Base-by-base conservation (phyloP, 1,140 invertebrate species). In the Atta texana region DNA sequence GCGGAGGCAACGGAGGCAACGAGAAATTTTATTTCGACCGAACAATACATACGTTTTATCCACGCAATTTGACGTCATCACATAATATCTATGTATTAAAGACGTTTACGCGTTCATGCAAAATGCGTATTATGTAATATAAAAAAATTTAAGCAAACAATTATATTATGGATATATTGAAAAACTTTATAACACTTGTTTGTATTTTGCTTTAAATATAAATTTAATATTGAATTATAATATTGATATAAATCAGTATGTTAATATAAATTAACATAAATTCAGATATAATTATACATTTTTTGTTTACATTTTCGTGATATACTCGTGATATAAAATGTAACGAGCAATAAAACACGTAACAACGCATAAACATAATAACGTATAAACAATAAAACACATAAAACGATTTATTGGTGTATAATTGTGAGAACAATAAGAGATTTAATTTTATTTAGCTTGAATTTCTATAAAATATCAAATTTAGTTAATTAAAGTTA, bases 1-100 rank as follows among this genome's bases (percentile, higher is more conserved):
- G 34, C 28, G 57, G 34, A 34, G 57, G 34, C 24, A 78, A 31
- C 28, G 57, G 34, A 34, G 57, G 34, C 24, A 78, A 21, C 28
- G 63, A 85, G 64, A 90, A 88, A 86, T 90, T 90, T 88, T 90
- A 88, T 88, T 90, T 81, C 18, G 24, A 10, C 16, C 7, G 14
- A 34, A 18, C 21, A 72, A 21, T 21, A 59, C 28, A 21, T 8
- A 8, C 64, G 21, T 57, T 69, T 57, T 59, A 64, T 68, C 28
- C 44, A 16, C 21, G 34, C 59, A 69, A 81, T 90, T 90, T 61
- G 1, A 72, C 21, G 1, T 68, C 16, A 18, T 16, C 24, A 21
- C 24, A 39, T 53, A 34, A 55, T 74, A 28, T 3, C 14, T 57
- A 59, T 28, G 34, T 21, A 44, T 66, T 31, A 53, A 53, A 31